These are phyloP conservation scores for Austrolebias charrua DNA, from an alignment of 2,797 vertebrate genomes.

Conservation along the genomic window DNA sequence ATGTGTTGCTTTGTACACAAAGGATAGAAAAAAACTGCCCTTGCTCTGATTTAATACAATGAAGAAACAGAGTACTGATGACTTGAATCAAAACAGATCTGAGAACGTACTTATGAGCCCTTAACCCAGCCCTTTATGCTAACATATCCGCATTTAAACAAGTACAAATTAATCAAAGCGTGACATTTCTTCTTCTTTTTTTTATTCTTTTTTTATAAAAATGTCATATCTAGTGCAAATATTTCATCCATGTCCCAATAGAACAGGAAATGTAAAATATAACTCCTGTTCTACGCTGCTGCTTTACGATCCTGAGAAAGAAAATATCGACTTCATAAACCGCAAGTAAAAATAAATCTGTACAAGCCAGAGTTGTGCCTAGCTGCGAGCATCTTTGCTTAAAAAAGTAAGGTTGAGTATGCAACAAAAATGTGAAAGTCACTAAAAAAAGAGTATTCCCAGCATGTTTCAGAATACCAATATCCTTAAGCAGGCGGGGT, in stretches of 20 bases:
- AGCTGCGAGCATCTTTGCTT: constrained; percentile 53
- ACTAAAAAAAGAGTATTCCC: constrained; percentile 57
- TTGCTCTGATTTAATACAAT: neutral
- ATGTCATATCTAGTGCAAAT: constrained; percentile 26
- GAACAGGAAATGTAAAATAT: constrained; percentile 32
- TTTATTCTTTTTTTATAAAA: constrained; percentile 3
- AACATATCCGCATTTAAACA: constrained; percentile 14
- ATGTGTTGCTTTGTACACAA: constrained; percentile 33
- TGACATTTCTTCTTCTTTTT: neutral
- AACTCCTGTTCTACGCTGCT: constrained; percentile 36
- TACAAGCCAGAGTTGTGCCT: constrained; percentile 36
- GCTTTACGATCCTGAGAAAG: constrained; percentile 57
- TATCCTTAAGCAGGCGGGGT: constrained; percentile 75
- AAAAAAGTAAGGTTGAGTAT: constrained; percentile 63
- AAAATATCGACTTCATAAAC: constrained; percentile 68
- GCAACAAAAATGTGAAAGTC: constrained; percentile 65
- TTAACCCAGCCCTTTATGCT: constrained; percentile 9
- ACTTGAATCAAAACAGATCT: constrained; percentile 19
- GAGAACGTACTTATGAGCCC: neutral
- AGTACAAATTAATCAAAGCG: constrained; percentile 21
- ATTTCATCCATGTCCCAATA: constrained; percentile 33
- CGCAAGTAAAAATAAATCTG: constrained; percentile 67
- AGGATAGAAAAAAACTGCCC: constrained; percentile 26
- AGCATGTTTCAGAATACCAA: constrained; percentile 77
- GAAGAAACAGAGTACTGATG: constrained; percentile 16